Evolutionary conservation across 53 echinoderm and acorn worm species (phyloP), one percentile per base, ranked within the genome.

Genomic region (Hippasteria phrygiana): DNA sequence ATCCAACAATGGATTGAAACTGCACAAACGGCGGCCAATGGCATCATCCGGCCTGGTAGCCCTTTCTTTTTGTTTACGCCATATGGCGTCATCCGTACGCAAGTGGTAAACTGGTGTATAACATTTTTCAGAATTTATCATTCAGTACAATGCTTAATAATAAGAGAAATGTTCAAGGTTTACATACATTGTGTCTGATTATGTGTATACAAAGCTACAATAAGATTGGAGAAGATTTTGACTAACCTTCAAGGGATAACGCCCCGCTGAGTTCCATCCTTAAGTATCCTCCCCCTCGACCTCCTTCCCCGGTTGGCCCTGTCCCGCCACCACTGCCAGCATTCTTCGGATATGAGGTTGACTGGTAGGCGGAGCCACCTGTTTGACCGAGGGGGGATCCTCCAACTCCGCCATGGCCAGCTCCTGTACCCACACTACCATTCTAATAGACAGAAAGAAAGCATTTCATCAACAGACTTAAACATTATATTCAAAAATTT

Each of bases 321-420:
- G 74, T 91, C 3, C 94, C 94, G 31, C 94, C 96, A 42, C 90
- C 88, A 87, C 96, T 96, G 5, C 96, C 96, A 71, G 71, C 45
- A 34, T 76, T 51, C 56, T 78, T 55, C 50, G 96, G 96, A 41
- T 85, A 50, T 3, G 84, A 71, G 35, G 70, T 89, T 39, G 76
- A 55, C 9, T 83, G 93, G 75, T 91, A 94, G 17, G 91, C 85
- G 16, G 82, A 53, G 18, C 94, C 96, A 35, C 93, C 88, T 18
- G 63, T 69, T 48, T 67, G 75, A n/a, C 78, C 93, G 18, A 55
- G 55, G 5, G 90, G 75, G 37, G 91, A 90, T 12, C 96, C 94
- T 27, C 96, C 96, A 42, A 53, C 87, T 18, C 94, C 94, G 29
- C 94, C 96, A 71, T 96, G 91, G 5, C 96, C 96, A 27, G 78